These are phyloP conservation scores for Bathynomus jamesi DNA, from an alignment of 1,140 invertebrate genomes.

Conservation along the genomic window DNA sequence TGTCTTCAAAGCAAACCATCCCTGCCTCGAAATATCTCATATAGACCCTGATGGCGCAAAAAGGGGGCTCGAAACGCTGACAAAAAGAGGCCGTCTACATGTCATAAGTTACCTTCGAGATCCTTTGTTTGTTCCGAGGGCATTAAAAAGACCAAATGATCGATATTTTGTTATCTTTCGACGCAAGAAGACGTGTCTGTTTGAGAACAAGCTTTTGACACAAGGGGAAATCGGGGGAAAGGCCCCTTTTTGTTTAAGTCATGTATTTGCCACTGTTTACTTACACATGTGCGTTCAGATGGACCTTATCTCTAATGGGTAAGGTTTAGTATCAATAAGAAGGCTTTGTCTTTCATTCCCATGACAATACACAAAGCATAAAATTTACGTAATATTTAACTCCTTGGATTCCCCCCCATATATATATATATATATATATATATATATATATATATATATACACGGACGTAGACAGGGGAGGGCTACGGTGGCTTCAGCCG, in stretches of 20 bases:
- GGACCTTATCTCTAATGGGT: not conserved
- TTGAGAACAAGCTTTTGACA: not conserved
- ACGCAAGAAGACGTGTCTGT: not conserved
- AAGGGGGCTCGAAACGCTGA: too few relatives aligned
- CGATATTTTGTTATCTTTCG: slow-evolving; percentile 1
- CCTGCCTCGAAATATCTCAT: too few relatives aligned
- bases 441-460: not conserved
- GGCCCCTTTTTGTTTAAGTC: not conserved
- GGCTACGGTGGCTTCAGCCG: too few relatives aligned
- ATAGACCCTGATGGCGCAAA: too few relatives aligned
- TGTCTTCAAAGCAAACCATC: too few relatives aligned
- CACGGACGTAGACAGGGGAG: not conserved
- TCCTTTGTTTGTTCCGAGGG: not conserved
- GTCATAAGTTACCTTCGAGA: not conserved
- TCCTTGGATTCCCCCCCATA: not conserved
- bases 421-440: not conserved
- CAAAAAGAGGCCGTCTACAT: too few relatives aligned
- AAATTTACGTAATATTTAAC: not conserved
- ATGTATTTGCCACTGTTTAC: not conserved
- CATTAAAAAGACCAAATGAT: not conserved
- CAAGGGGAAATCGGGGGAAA: not conserved
- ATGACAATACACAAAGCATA: not conserved
- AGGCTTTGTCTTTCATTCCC: not conserved
- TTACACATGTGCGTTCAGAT: not conserved
- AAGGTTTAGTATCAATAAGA: not conserved